Evolutionary conservation across 2,888 invertebrate genomes (phyloP), one percentile per base, ranked within the genome.

Genomic region (Cyaniris semiargus): DNA sequence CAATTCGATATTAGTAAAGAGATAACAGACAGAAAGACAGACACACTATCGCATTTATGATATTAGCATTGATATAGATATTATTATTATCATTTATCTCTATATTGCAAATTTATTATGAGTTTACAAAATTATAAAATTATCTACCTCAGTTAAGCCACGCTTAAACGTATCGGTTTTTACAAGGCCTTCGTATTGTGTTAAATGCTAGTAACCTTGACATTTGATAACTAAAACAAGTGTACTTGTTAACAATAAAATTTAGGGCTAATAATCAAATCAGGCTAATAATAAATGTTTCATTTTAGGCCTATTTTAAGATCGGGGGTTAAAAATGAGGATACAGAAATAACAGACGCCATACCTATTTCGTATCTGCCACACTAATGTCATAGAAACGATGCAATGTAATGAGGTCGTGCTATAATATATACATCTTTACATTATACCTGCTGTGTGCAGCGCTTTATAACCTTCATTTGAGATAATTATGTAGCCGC

Each of bases 401-500:
- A 34, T 34, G 34, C 7, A 34, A 34, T 34, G 7, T 34, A 38
- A n/a, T n/a, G n/a, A n/a, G n/a, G n/a, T 38, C 8, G 1, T 38
- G 5, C 38, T 38, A 38, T 8, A 8, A 18, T 13, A 56, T 7
- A 18, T 7, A n/a, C 56, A 56, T 56, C 56, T n/a, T 15, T n/a
- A 56, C n/a, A 56, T 56, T 56, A 56, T n/a, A 56, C 0, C 15
- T 4, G 15, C 15, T 8, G 15, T 48, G 3, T 23, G 8, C 5
- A 38, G 38, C 21, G 21, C 3, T 10, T 21, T 58, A 1, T 58
- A 23, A 13, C 60, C 60, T 60, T 60, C 23, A 13, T 60, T 60
- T 60, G 10, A 21, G 80, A 81, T 81, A 81, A 80, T 77, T 38
- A 75, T 48, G 56, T 44, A 13, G 34, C 44, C 23, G 8, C 60